Evolutionary conservation across 1,140 invertebrate species (phyloP).

Genomic region (Octopus bimaculoides): DNA sequence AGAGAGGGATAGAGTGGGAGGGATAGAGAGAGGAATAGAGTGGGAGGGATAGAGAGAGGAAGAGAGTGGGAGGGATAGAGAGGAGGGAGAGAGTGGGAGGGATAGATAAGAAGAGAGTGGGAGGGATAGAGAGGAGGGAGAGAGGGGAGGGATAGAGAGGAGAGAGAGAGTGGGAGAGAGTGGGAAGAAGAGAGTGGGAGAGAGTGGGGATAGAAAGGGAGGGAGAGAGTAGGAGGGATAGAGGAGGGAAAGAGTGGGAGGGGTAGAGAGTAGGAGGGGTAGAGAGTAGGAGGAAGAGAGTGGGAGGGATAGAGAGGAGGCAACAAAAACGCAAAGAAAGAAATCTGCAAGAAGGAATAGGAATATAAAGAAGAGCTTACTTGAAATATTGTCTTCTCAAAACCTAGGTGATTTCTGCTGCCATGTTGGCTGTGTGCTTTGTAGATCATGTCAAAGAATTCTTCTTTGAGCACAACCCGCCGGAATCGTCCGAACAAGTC

Average conservation of each 20-base stretch:
- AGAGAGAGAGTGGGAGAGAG: neutral
- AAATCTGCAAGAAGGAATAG: neutral
- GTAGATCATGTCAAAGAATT: too few species aligned
- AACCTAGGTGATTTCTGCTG: too few species aligned
- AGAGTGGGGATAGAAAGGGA: neutral
- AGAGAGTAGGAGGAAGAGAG: neutral
- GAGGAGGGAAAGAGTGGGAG: neutral
- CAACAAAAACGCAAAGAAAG: neutral
- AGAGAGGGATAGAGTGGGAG: neutral
- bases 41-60: neutral
- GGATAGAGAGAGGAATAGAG: neutral
- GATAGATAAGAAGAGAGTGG: neutral
- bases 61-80: neutral
- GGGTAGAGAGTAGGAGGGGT: neutral
- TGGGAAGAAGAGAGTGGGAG: neutral
- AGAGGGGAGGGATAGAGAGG: neutral
- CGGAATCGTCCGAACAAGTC: too few species aligned
- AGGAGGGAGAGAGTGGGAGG: neutral
- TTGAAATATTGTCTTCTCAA: too few species aligned
- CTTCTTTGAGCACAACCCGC: too few species aligned
- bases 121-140: neutral
- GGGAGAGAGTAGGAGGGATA: neutral
- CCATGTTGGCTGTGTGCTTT: too few species aligned
- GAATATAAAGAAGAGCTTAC: neutral
- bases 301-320: neutral